Base-by-base conservation (phyloP, 2,797 vertebrate genomes). In the Gymnothorax reevesii region DNA sequence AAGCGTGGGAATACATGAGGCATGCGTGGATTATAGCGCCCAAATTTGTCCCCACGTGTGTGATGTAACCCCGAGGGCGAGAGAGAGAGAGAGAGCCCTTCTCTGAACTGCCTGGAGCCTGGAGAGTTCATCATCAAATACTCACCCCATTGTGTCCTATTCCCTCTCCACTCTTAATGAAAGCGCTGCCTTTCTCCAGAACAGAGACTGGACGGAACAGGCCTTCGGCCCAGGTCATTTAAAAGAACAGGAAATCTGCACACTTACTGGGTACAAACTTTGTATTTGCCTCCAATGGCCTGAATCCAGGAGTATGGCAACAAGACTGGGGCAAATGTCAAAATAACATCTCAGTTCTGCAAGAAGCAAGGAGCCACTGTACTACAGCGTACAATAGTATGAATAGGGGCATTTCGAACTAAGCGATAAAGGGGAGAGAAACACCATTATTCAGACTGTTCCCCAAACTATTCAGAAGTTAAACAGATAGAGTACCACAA, bases 51-150 rank as follows among this genome's bases (percentile, higher is more conserved):
- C 52, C 49, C 20, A 5, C 75, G 4, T 79, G 75, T 3, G 20
- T 55, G n/a, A 79, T 55, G 10, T 79, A 7, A 54, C 49, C 6
- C 4, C 2, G 20, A n/a, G 20, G 57, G 57, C 2, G 57, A 10
- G 57, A 59, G 57, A 15, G 57, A 33, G 27, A 10, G 71, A 49
- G 12, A 20, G 33, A 20, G 33, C 13, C 33, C 73, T 42, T 7
- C 2, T 49, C 33, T 49, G 33, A 79, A 17, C 75, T 54, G 12
- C 73, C 49, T 42, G 6, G 49, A 49, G 1, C 12, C 73, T 75
- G 69, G 75, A 87, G 87, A 71, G 13, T 85, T 89, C 87, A 89
- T 93, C 91, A 91, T 92, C 90, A 92, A 91, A 93, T 93, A 92
- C 92, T 90, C 87, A 88, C 86, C 87, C 86, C 82, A 87, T 88